phyloP scores from a whole-genome alignment of 2,113 vertebrate species.

The Clarias macrocephalus region DNA sequence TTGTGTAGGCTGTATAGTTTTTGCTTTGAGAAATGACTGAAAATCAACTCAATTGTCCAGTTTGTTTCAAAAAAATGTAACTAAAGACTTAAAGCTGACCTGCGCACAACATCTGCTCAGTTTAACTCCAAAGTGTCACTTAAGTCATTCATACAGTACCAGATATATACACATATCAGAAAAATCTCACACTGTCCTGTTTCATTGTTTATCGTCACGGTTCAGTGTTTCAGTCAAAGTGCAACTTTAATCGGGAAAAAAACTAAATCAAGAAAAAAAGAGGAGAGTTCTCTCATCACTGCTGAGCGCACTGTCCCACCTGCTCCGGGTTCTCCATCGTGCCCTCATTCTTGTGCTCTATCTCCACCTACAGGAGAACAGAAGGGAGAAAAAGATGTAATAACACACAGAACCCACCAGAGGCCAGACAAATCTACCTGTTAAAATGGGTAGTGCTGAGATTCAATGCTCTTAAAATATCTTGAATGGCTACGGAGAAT shows the following conservation, averaged over 20 bases:
- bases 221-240: slow-evolving; percentile 45
- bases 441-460: neutral
- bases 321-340: slow-evolving; percentile 65
- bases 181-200: neutral
- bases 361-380: slow-evolving; percentile 76
- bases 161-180: neutral
- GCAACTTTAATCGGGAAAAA: slow-evolving; percentile 35
- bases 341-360: slow-evolving; percentile 79
- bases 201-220: neutral
- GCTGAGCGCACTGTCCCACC: slow-evolving; percentile 75
- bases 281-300: slow-evolving; percentile 61
- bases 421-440: neutral
- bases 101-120: neutral
- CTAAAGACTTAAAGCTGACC: neutral
- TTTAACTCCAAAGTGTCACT: neutral
- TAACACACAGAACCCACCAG: slow-evolving; percentile 18
- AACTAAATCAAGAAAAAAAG: neutral
- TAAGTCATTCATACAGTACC: neutral
- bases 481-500: neutral
- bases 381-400: slow-evolving; percentile 3
- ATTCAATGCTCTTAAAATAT: neutral
- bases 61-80: neutral
- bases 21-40: neutral
- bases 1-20: neutral
- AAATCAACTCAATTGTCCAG: neutral